phyloP scores from a whole-genome alignment of 2,797 vertebrate genomes.

The Austrolebias charrua region DNA sequence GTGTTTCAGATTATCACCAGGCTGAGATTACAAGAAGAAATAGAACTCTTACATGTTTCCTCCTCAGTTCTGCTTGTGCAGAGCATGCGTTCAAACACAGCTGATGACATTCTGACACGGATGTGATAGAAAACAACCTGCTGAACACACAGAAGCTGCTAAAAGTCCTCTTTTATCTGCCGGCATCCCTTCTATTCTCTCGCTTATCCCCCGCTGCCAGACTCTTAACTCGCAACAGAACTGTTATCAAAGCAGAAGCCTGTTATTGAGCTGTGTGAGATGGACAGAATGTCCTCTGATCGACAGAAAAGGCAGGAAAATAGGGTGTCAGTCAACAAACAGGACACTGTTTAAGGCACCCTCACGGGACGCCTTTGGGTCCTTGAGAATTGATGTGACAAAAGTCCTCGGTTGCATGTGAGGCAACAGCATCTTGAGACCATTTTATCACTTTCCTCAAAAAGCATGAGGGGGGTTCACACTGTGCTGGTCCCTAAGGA shows the following conservation, averaged over 20 bases:
- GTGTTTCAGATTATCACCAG: slow-evolving; percentile 59
- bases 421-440: slow-evolving; percentile 47
- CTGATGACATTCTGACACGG: slow-evolving; percentile 62
- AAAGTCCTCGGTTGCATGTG: slow-evolving; percentile 43
- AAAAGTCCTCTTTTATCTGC: slow-evolving; percentile 72
- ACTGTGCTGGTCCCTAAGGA: slow-evolving; percentile 44
- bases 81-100: slow-evolving; percentile 50
- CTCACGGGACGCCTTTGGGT: slow-evolving; percentile 49
- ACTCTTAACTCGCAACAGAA: slow-evolving; percentile 64
- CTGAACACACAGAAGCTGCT: slow-evolving; percentile 63
- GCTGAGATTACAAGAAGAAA: slow-evolving; percentile 59
- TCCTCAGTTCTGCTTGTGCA: slow-evolving; percentile 24
- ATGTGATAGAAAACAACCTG: slow-evolving; percentile 64
- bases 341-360: slow-evolving; percentile 42
- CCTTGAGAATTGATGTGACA: slow-evolving; percentile 54
- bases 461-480: slow-evolving; percentile 51
- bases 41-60: slow-evolving; percentile 25
- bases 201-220: slow-evolving; percentile 62
- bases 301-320: slow-evolving; percentile 29
- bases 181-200: slow-evolving; percentile 60
- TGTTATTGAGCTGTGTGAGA: slow-evolving; percentile 57
- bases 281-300: slow-evolving; percentile 22
- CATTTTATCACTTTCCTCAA: slow-evolving; percentile 57
- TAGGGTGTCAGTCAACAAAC: slow-evolving; percentile 62
- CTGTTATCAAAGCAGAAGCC: slow-evolving; percentile 68